Base-by-base conservation (phyloP, 2,888 invertebrate genomes). In the Monopis laevigella region DNA sequence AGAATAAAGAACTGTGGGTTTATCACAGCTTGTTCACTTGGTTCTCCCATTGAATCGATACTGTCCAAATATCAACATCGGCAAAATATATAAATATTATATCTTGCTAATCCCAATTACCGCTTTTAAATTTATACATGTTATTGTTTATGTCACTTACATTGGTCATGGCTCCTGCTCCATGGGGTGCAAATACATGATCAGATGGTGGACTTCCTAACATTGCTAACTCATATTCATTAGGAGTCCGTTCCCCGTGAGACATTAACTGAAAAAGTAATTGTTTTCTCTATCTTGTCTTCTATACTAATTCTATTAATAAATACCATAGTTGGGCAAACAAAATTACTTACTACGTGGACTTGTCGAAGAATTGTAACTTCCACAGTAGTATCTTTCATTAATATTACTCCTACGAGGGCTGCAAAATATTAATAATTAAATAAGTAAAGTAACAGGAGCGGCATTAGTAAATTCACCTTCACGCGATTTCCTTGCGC, bases 191-290 rank as follows among this genome's bases (percentile, higher is more conserved):
- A 45, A 82, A 82, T 36, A 82, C 80, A 50, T 84, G 74, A 32
- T 82, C 69, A 29, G 88, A 73, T 2, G 85, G 84, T 51, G 87
- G 84, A 21, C 81, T 83, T 2, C 87, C 86, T 51, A 86, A 85
- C 56, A 82, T 78, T 11, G 82, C 77, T 27, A 77, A 48, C 46
- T 78, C 78, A n/a, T 56, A 67, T 47, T 78, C 70, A 46, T 82
- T 84, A 2, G 89, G 89, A 35, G 88, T 86, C 39, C 90, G 80
- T 55, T 89, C 88, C 1, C 90, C 90, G 60, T 90, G 89, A 4
- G 89, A 83, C 75, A 84, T 88, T 17, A 89, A 54, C 86, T 88
- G 58, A 3, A 58, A 48, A 45, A 32, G 17, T 13, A 26, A 38
- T 3, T 27, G 11, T 7, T 24, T 24, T 6, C 24, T 24, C 7